phyloP scores from a whole-genome alignment of 37 sponge, comb jelly and placozoan species.

The Oopsacas minuta region DNA sequence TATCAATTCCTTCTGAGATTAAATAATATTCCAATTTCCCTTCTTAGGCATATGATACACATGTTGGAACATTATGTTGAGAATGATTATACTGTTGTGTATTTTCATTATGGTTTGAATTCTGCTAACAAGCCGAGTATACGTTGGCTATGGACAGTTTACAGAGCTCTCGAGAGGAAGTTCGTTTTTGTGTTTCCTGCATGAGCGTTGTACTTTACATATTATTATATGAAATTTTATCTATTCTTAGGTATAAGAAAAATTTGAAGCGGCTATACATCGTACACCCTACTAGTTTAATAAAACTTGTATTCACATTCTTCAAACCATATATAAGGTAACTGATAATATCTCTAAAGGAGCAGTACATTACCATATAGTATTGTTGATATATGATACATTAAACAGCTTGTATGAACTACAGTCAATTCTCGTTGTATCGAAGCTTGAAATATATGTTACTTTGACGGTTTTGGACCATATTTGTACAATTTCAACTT shows the following conservation, averaged over 20 bases:
- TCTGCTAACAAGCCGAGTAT: constrained; percentile 50
- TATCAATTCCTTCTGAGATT: too few species aligned
- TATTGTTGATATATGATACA: too few species aligned
- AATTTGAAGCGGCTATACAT: constrained; percentile 78
- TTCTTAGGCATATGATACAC: constrained; percentile 36
- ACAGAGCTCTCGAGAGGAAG: constrained; percentile 70
- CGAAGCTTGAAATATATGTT: too few species aligned
- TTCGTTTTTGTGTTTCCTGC: too few species aligned
- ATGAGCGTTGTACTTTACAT: too few species aligned
- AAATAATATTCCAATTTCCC: background rate
- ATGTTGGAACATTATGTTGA: constrained; percentile 70
- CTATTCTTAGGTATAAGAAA: constrained; percentile 69
- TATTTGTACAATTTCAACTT: too few species aligned
- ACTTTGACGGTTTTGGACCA: too few species aligned
- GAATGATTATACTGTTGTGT: constrained; percentile 77
- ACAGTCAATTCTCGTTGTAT: too few species aligned
- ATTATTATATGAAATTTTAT: background rate
- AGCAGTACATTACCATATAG: too few species aligned
- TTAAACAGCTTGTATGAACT: too few species aligned
- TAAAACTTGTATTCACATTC: constrained; percentile 38
- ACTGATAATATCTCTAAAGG: background rate
- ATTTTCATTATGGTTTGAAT: constrained; percentile 67
- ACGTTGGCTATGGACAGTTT: constrained; percentile 30
- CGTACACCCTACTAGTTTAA: constrained; percentile 71
- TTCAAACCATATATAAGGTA: constrained; percentile 72